Conservation (phyloP, 2,888 invertebrate species). For the Limenitis camilla region DNA sequence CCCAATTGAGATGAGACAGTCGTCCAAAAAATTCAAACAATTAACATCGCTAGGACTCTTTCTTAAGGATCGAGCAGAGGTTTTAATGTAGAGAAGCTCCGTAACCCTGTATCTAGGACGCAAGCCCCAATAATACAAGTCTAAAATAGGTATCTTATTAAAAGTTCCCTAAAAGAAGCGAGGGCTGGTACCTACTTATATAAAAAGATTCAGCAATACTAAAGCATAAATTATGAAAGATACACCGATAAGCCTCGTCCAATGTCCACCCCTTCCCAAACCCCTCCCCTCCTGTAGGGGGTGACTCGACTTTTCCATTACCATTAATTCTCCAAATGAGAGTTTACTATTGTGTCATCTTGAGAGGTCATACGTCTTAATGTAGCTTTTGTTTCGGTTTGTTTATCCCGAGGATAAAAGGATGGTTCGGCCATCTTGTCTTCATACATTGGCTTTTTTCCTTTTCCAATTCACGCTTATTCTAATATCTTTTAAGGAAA, state of each 20-base stretch:
- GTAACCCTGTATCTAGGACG: no score
- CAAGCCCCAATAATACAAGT: no score
- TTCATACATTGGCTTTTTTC: constrained; percentile 1
- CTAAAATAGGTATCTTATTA: no score
- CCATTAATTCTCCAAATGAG: constrained; percentile 48
- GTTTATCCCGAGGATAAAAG: constrained; percentile 16
- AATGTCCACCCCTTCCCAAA: constrained; percentile 10
- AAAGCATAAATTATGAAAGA: constrained; percentile 23
- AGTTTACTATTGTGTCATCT: constrained; percentile 42
- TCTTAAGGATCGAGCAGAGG: no score
- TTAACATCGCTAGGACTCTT: no score
- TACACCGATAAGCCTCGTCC: constrained; percentile 25
- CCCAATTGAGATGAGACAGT: no score
- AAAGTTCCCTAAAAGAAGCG: no score
- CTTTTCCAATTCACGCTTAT: neutral
- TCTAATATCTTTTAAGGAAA: neutral
- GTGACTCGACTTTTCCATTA: constrained; percentile 51
- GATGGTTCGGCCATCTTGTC: constrained; percentile 13
- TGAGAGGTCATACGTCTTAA: constrained; percentile 42
- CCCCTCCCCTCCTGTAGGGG: constrained; percentile 19
- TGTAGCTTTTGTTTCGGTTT: constrained; percentile 33
- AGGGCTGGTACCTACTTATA: no score
- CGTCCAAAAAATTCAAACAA: no score
- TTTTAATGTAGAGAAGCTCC: no score
- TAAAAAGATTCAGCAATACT: constrained; percentile 14